Conservation (phyloP, 2,797 vertebrate species). For the Lepidocolaptes lacrymiger region DNA sequence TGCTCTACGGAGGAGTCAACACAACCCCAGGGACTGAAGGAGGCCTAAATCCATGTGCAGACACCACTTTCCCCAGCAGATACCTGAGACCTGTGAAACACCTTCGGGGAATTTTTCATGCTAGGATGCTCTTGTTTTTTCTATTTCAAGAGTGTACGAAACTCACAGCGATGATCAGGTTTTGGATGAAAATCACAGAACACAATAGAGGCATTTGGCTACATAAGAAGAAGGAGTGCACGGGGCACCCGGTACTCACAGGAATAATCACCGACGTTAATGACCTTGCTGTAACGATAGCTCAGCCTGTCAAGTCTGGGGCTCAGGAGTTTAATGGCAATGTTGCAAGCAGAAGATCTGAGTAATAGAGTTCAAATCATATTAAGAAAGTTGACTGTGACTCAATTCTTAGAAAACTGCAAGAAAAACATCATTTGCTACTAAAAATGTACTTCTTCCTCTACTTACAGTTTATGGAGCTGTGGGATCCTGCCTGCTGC, state of each 20-base stretch:
- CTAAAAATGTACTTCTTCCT: neutral
- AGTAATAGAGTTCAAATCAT: neutral
- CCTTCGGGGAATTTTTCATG: neutral
- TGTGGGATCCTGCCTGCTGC: slow-evolving; percentile 82
- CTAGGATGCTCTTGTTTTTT: neutral
- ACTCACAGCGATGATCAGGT: neutral
- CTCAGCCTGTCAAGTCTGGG: slow-evolving; percentile 79
- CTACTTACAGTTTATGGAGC: slow-evolving; percentile 83
- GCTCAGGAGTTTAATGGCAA: slow-evolving; percentile 84
- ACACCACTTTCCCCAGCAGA: neutral
- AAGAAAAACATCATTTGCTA: neutral
- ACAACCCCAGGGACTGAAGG: neutral
- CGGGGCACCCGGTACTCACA: slow-evolving; percentile 71
- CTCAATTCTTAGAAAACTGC: neutral
- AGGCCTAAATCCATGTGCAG: neutral
- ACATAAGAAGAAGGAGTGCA: neutral
- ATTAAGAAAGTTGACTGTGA: neutral
- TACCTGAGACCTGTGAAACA: neutral
- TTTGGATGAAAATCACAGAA: neutral
- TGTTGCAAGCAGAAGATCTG: slow-evolving; percentile 83
- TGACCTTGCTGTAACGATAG: slow-evolving; percentile 82
- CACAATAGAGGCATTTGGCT: neutral
- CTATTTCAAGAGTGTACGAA: neutral
- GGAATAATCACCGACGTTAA: slow-evolving; percentile 78
- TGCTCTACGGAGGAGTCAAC: neutral